Base-by-base conservation (phyloP, 2,888 invertebrate genomes). In the Isotomurus palustris region DNA sequence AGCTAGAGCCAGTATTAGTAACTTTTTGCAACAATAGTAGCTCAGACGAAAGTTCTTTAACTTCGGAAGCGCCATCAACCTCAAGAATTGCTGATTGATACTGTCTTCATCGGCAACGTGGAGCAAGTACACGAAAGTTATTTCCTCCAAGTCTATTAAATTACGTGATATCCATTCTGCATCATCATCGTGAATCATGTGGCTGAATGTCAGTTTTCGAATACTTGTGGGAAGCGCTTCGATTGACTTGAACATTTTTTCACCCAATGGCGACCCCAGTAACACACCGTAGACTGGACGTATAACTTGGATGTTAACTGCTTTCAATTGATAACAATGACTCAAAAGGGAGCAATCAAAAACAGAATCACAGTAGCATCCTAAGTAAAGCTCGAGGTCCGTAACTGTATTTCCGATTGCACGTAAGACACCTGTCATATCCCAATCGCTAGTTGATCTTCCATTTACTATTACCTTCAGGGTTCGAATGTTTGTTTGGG, bases 261-360 rank as follows among this genome's bases (percentile, higher is more conserved):
- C 43, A n/a, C n/a, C n/a, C n/a, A n/a, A n/a, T n/a, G n/a, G n/a
- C 12, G 6, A 24, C 6, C 22, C 10, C 10, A 14, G 22, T 8
- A 24, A 24, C 3, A 22, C 22, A 3, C 14, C 17, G 14, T 43
- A 24, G 6, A 12, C 43, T 10, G 24, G 21, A 14, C 43, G 21
- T 43, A 17, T 12, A 24, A 51, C 21, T 22, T 51, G 45, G 2
- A 60, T 21, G 10, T 60, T 51, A 45, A 51, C 48, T 1, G 40
- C 32, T 24, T 40, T 17, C 14, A 60, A 25, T 25, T 56, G 52
- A 8, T 29, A 35, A 17, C 47, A 60, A 4, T 21, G 10, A 1
- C 35, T 41, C 3, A 56, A 12, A 8, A 43, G 19, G 2, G 51
- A 28, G 36, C 60, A 60, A 44, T 56, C 48, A 56, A 60, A 60